phyloP scores from a whole-genome alignment of 2,797 vertebrate species.

The Ispidina lecontei region DNA sequence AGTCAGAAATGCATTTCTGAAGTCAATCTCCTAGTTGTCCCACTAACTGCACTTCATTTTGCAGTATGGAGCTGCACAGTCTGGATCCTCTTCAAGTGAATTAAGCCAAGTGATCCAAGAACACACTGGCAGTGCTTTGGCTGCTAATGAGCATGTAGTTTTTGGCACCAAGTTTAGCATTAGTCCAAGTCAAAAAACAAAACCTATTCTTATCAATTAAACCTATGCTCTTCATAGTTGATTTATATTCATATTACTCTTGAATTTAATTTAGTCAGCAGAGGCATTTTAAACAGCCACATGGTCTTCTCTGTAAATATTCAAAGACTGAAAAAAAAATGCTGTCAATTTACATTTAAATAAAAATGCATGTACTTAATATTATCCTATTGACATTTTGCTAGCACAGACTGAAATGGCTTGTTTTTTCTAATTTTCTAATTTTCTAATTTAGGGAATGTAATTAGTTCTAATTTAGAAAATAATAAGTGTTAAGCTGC shows the following conservation, averaged over 20 bases:
- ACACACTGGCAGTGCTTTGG: neutral
- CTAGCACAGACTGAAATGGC: constrained; percentile 35
- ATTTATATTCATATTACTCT: constrained; percentile 36
- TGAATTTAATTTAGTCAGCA: constrained; percentile 46
- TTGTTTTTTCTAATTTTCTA: constrained; percentile 67
- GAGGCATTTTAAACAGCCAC: constrained; percentile 21
- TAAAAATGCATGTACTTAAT: constrained; percentile 50
- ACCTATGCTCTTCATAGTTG: neutral
- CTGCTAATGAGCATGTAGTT: neutral
- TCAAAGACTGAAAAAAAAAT: neutral
- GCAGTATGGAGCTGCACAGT: neutral
- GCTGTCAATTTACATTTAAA: constrained; percentile 46
- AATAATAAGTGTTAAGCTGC: constrained; percentile 51
- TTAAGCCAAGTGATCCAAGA: neutral
- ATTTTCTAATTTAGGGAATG: constrained; percentile 64
- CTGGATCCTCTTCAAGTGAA: neutral
- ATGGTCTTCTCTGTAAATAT: constrained; percentile 39
- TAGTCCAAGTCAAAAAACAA: neutral
- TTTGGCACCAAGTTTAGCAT: neutral
- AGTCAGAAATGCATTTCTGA: neutral
- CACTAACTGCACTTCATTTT: neutral
- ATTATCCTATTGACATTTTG: constrained; percentile 62
- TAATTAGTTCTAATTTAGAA: constrained; percentile 69
- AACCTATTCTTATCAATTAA: neutral
- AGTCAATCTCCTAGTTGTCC: neutral